Conservation (phyloP, 2,888 invertebrate genomes). For the Tiliacea aurago region DNA sequence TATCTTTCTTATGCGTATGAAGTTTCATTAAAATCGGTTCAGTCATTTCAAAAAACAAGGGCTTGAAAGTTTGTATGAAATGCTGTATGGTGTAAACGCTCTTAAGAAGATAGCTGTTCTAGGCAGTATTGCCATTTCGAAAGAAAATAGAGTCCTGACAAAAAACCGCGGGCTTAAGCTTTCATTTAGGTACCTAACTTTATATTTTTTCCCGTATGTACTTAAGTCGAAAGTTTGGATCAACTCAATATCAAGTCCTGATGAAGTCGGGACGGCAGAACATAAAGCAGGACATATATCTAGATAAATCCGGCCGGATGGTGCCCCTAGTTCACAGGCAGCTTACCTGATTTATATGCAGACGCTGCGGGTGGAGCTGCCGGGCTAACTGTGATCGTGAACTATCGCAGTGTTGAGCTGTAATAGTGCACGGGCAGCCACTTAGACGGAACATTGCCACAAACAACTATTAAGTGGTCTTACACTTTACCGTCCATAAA, state of each 20-base stretch:
- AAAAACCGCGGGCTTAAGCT: too few species aligned
- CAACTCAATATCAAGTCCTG: background rate
- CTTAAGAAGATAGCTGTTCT: background rate
- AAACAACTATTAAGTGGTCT: conserved; percentile 48
- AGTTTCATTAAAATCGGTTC: too few species aligned
- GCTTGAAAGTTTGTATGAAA: too few species aligned
- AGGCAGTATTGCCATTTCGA: background rate
- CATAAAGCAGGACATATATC: background rate
- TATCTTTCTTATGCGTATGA: too few species aligned
- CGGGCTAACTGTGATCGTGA: conserved; percentile 7
- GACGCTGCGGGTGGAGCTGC: conserved; percentile 18
- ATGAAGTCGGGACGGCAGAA: background rate
- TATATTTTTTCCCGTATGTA: background rate
- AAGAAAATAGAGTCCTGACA: background rate
- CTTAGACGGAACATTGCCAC: conserved; percentile 26
- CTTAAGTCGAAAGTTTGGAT: background rate
- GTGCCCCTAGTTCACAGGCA: background rate
- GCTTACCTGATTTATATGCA: conserved; percentile 46
- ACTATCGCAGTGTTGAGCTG: conserved; percentile 21
- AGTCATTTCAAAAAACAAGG: too few species aligned
- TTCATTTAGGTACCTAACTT: background rate
- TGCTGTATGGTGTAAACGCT: too few species aligned
- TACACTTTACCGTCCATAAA: conserved; percentile 25
- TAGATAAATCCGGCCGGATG: background rate
- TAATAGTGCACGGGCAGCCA: conserved; percentile 15